Evolutionary conservation across 2,888 invertebrate genomes (phyloP), one percentile per base, ranked within the genome.

Genomic region (Spatulosminthurus flaviceps): DNA sequence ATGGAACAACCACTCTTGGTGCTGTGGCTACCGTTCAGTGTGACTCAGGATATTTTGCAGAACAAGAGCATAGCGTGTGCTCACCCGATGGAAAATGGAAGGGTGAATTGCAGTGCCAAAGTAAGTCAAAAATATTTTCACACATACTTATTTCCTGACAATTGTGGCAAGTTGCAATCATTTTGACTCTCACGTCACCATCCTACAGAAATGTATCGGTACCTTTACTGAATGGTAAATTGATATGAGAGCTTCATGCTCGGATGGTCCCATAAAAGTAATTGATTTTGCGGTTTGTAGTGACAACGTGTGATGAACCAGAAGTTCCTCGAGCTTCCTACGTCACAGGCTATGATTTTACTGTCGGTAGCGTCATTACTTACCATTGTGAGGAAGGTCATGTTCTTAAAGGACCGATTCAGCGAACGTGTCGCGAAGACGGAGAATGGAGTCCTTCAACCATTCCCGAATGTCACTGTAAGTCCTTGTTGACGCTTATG

Each of bases 341-440:
- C 87, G 95, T 96, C 80, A 93, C 95, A 22, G 95, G 95, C 0
- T 95, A 95, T 86, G 95, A 95, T 86, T 93, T 95, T 87, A 95
- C 95, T 87, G 92, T 96, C 0, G 94, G 95, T 87, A 95, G 95
- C 0, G 92, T 91, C 41, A 95, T 96, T 70, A 93, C 94, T 86
- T 96, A 95, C 88, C 93, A 95, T 86, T 96, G 96, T 87, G 95
- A 95, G 87, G 90, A 92, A 0, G 96, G 96, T 0, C 93, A 95
- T 87, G 90, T 92, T 80, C 89, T 96, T 80, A 90, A 92, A 7
- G 95, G 96, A 7, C 81, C 82, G 0, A 92, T 92, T 84, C 91
- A 90, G 64, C 90, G 94, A 64, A 90, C 91, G 19, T 96, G 95
- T 87, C 91, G 92, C 80, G 90, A 90, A 66, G 92, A 92, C 79